phyloP scores from a whole-genome alignment of 2,888 invertebrate genomes.

The Eristalinus sepulchralis region DNA sequence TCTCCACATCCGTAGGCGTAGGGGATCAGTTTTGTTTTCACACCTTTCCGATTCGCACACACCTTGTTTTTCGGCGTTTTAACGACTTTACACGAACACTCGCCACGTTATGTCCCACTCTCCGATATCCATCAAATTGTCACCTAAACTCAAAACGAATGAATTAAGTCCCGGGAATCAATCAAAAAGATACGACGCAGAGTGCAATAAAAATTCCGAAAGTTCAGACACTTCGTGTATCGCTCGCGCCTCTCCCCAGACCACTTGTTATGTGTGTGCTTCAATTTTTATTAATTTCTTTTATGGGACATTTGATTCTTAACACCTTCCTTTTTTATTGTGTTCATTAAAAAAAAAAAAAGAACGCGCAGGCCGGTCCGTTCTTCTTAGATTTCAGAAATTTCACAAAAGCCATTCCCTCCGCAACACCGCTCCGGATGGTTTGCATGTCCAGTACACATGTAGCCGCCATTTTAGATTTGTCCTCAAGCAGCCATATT shows the following conservation, averaged over 20 bases:
- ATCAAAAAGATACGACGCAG: neutral
- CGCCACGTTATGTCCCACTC: slow-evolving; percentile 3
- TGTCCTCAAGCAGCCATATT: slow-evolving; percentile 59
- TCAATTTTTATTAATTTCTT: slow-evolving; percentile 39
- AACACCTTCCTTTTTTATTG: slow-evolving; percentile 56
- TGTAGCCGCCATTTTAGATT: slow-evolving; percentile 69
- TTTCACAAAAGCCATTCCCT: slow-evolving; percentile 13
- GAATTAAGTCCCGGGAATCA: slow-evolving; percentile 3
- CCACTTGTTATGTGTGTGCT: slow-evolving; percentile 17
- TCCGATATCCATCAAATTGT: slow-evolving; percentile 35
- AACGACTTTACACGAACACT: slow-evolving; percentile 16
- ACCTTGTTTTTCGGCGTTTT: slow-evolving; percentile 29
- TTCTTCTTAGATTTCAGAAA: slow-evolving; percentile 51
- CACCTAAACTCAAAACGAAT: slow-evolving; percentile 15
- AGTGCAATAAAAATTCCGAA: slow-evolving; percentile 2
- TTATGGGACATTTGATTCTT: slow-evolving; percentile 63
- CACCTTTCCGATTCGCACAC: slow-evolving; percentile 33
- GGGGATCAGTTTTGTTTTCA: slow-evolving; percentile 24
- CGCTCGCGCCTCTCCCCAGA: neutral
- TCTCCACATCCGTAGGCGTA: slow-evolving; percentile 3
- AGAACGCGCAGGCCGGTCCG: slow-evolving; percentile 2
- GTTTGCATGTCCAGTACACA: slow-evolving; percentile 53
- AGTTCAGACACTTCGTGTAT: slow-evolving; percentile 31
- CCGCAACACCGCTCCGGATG: neutral
- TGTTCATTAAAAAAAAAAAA: slow-evolving; percentile 20